phyloP scores from a whole-genome alignment of 2,888 invertebrate species.

The Aethes cnicana region DNA sequence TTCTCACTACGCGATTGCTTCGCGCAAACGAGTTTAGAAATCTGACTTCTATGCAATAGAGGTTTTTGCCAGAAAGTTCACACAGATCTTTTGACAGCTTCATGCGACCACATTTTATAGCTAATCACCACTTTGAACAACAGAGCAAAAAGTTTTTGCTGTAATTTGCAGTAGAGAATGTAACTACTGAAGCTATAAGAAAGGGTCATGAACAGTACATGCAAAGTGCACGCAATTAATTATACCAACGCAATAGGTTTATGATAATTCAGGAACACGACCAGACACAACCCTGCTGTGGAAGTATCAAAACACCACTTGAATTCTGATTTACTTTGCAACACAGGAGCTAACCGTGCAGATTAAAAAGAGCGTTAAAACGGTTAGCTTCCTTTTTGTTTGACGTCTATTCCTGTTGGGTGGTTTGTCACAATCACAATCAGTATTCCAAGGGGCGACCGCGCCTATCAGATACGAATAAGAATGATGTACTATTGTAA shows the following conservation, averaged over 20 bases:
- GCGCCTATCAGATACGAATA: slow-evolving; percentile 55
- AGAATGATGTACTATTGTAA: slow-evolving; percentile 68
- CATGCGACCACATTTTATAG: slow-evolving; percentile 12
- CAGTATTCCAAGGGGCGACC: slow-evolving; percentile 63
- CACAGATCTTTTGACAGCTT: slow-evolving; percentile 11
- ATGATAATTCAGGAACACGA: slow-evolving; percentile 64
- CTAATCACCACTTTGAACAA: slow-evolving; percentile 16
- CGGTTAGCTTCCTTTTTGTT: slow-evolving; percentile 37
- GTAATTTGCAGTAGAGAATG: slow-evolving; percentile 1
- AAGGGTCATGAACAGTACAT: slow-evolving; percentile 7
- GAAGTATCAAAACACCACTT: slow-evolving; percentile 58
- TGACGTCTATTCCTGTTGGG: slow-evolving; percentile 39
- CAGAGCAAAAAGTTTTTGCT: slow-evolving; percentile 3
- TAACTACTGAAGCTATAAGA: slow-evolving; percentile 1
- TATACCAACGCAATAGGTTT: slow-evolving; percentile 39
- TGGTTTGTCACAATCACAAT: slow-evolving; percentile 50
- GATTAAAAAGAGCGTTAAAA: slow-evolving; percentile 42
- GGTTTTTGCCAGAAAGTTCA: slow-evolving; percentile 21
- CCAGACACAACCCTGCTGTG: slow-evolving; percentile 57
- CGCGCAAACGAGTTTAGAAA: slow-evolving; percentile 35
- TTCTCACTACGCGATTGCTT: slow-evolving; percentile 54
- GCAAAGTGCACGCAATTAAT: slow-evolving; percentile 15
- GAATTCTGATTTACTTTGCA: slow-evolving; percentile 72
- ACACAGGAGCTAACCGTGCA: slow-evolving; percentile 50
- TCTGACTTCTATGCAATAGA: slow-evolving; percentile 19